Conservation (phyloP, 2,113 vertebrate species). For the Montifringilla adamsi region DNA sequence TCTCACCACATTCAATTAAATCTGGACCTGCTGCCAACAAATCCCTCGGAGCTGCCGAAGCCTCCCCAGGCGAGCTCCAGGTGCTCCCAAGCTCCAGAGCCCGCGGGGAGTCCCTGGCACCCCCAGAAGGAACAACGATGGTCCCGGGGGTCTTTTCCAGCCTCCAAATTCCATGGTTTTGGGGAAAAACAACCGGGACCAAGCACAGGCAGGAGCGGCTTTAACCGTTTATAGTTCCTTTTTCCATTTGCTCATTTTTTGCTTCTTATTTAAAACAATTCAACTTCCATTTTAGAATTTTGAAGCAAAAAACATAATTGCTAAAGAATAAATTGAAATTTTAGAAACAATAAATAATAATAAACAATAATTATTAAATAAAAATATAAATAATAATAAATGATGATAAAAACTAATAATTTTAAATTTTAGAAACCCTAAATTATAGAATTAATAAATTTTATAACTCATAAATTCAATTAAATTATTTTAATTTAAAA, state of each 20-base stretch:
- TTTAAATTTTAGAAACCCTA: rapidly evolving
- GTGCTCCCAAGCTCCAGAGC: rapidly evolving
- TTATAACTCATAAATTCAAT: rapidly evolving
- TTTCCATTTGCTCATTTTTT: rapidly evolving
- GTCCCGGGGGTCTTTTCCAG: not conserved
- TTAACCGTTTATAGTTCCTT: rapidly evolving
- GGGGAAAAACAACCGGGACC: rapidly evolving
- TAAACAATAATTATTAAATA: not conserved
- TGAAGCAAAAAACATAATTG: rapidly evolving
- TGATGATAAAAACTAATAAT: too few species aligned
- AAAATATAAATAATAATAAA: too few species aligned
- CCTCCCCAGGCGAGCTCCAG: rapidly evolving
- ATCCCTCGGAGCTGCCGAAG: not conserved
- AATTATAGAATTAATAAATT: rapidly evolving
- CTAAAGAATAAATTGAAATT: rapidly evolving
- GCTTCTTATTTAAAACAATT: not conserved
- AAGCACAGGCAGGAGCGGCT: not conserved
- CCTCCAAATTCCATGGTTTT: rapidly evolving
- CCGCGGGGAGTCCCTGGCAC: not conserved
- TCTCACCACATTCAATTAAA: not conserved
- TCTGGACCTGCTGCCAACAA: not conserved
- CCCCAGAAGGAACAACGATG: rapidly evolving
- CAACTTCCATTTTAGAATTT: rapidly evolving
- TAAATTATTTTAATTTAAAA: rapidly evolving
- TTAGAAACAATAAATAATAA: not conserved